Conservation (phyloP, 23 tunicate genomes). For the Trididemnum nubilum region DNA sequence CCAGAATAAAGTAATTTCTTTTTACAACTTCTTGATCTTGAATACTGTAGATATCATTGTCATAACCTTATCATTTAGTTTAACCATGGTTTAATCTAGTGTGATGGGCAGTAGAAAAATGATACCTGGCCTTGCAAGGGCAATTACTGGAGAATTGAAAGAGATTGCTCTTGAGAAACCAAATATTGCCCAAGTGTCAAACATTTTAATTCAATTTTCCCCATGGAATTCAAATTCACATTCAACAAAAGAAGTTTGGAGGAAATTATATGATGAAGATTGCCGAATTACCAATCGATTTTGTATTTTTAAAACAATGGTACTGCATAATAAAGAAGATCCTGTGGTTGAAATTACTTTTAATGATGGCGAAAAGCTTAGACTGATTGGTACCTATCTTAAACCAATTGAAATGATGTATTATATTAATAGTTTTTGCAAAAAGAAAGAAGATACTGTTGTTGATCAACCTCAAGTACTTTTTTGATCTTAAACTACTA, state of each 20-base stretch:
- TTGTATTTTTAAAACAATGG: conserved; percentile 6
- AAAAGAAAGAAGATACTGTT: background rate
- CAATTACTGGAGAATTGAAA: conserved; percentile 21
- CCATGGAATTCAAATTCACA: conserved; percentile 26
- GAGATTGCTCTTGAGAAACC: conserved; percentile 13
- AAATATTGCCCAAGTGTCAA: background rate
- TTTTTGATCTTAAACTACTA: background rate
- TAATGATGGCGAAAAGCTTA: conserved; percentile 22
- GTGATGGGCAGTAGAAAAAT: background rate
- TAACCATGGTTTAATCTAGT: too few relatives aligned
- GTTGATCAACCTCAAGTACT: background rate
- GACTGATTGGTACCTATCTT: conserved; percentile 5
- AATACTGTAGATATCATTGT: too few relatives aligned
- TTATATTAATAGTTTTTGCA: conserved; percentile 22
- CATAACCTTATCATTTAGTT: too few relatives aligned
- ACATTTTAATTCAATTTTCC: background rate
- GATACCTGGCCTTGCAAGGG: background rate
- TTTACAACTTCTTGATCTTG: too few relatives aligned
- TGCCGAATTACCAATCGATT: conserved; percentile 24
- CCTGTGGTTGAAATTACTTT: conserved; percentile 21
- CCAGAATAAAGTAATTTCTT: too few relatives aligned
- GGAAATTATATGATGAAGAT: conserved; percentile 16
- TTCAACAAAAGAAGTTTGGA: conserved; percentile 19
- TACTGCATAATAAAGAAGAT: background rate
- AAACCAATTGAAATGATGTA: conserved; percentile 29